Evolutionary conservation across 2,797 vertebrate species (phyloP).

Genomic region (Manis pentadactyla): DNA sequence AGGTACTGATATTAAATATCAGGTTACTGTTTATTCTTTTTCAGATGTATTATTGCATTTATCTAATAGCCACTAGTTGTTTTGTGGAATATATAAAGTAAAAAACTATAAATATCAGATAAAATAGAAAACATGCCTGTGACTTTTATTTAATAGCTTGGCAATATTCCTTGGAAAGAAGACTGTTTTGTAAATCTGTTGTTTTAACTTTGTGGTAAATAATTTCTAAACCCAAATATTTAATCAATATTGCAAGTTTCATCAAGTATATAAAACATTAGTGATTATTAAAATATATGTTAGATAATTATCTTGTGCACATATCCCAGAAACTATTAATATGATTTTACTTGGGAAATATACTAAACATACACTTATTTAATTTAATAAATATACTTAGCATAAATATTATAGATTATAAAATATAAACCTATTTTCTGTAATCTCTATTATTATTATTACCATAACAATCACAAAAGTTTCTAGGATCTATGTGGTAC

Average conservation of each 20-base stretch:
- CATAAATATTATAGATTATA: not conserved
- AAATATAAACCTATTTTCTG: not conserved
- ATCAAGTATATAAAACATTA: not conserved
- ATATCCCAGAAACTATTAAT: not conserved
- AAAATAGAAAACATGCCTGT: not conserved
- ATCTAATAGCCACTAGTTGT: not conserved
- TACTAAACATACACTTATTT: not conserved
- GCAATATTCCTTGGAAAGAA: not conserved
- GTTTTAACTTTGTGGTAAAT: not conserved
- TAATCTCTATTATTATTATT: not conserved
- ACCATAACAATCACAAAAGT: not conserved
- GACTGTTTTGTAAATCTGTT: not conserved
- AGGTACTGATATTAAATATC: not conserved
- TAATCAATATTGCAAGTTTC: not conserved
- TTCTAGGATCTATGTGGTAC: not conserved
- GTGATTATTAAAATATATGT: not conserved
- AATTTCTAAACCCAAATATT: not conserved
- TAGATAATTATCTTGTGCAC: not conserved
- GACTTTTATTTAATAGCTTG: not conserved
- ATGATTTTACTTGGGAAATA: not conserved
- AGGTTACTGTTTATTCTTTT: not conserved
- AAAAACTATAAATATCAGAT: not conserved
- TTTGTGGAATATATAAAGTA: not conserved
- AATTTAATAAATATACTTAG: not conserved
- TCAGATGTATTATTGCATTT: not conserved